Conservation (phyloP, 1,140 invertebrate species). For the Pseudomyrmex pallidus region DNA sequence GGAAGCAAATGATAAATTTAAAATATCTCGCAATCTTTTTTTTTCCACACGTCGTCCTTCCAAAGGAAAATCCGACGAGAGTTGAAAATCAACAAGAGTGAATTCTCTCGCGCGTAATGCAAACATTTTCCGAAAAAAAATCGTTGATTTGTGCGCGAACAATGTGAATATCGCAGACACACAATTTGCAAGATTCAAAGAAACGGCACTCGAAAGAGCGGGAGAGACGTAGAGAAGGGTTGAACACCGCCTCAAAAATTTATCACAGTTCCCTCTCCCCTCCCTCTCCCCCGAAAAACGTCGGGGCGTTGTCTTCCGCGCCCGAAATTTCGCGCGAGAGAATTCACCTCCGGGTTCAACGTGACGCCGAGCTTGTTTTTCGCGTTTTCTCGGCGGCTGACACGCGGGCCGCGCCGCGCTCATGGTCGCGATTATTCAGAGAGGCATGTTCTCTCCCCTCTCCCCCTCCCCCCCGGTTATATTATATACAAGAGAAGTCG, state of each 20-base stretch:
- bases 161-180: neutral
- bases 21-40: neutral
- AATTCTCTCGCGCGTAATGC: neutral
- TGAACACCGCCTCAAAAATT: constrained; percentile 21
- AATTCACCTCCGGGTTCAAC: constrained; percentile 39
- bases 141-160: neutral
- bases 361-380: constrained; percentile 30
- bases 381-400: constrained; percentile 23
- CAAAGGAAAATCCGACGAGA: too few relatives aligned
- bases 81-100: too few relatives aligned
- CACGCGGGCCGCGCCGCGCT: constrained; percentile 13
- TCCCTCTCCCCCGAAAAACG: neutral
- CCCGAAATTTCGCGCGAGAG: constrained; percentile 38
- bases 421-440: constrained; percentile 68
- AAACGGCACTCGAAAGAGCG: neutral
- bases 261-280: neutral
- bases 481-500: too few relatives aligned
- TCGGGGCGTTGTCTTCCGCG: constrained; percentile 8
- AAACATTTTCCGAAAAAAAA: neutral
- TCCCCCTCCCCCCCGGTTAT: too few relatives aligned
- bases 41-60: too few relatives aligned
- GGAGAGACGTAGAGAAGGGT: neutral
- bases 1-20: neutral
- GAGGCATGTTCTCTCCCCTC: neutral
- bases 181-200: constrained; percentile 1